Base-by-base conservation (phyloP, 2,888 invertebrate species). In the Hypena proboscidalis region DNA sequence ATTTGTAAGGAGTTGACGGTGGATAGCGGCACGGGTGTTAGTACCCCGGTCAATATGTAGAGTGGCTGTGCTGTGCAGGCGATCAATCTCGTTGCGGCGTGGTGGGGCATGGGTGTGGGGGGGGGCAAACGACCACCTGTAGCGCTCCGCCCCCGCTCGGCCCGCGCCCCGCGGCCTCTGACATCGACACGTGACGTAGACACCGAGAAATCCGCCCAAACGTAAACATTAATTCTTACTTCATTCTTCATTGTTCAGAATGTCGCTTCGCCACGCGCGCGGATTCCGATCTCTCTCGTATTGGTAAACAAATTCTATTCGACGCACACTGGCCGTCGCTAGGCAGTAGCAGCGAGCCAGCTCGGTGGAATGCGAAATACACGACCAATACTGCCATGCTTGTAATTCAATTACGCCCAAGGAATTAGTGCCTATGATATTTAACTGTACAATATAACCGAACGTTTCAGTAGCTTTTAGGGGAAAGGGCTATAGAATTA, bases 181-280 rank as follows among this genome's bases (percentile, higher is more conserved):
- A 62, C 83, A 77, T 79, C 83, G 82, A 87, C 90, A 90, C 90
- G 90, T 90, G 90, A 90, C 90, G 90, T 88, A 78, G 85, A 80
- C 85, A 80, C 78, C 68, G 78, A 88, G 87, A 87, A 87, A 88
- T 86, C 87, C 86, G 83, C 86, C 89, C 85, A 89, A 89, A 90
- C 90, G 90, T 90, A 90, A 90, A 90, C 90, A 90, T 87, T 86
- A 89, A 89, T 89, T 87, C 89, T 87, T 86, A 85, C 80, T 88
- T 86, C 89, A 85, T 86, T 88, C 89, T 88, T 89, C 86, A 88
- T 85, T 85, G 89, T 87, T 80, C 81, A 80, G 84, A 85, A 84
- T 85, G 85, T 81, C 79, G 80, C 66, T 69, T 67, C 74, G 83
- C 77, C 83, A 82, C 83, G 87, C 86, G 85, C 78, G 73, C 80